Evolutionary conservation across 2,113 vertebrate genomes (phyloP), one percentile per base, ranked within the genome.

Genomic region (Panthera leo): DNA sequence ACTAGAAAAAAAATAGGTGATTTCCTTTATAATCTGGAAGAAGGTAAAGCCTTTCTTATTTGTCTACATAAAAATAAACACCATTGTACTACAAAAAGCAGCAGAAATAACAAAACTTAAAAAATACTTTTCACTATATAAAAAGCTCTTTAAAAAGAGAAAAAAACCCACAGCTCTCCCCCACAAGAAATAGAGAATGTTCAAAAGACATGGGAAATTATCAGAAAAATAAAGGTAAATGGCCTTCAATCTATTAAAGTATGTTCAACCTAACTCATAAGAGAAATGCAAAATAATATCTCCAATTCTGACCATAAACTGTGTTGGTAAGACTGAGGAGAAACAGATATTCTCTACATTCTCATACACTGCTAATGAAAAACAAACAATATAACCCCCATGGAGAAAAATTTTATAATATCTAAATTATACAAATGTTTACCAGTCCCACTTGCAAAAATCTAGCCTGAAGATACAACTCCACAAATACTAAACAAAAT

Each of bases 171-270:
- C 12, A 48, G 14, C 25, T 9, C 19, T 58, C 7, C 19, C 14
- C 70, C 3, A 76, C 67, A 55, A 78, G 76, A 42, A 85, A 42
- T 34, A 84, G 29, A 84, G 55, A 27, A 67, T 45, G 6, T 13
- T n/a, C 6, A 63, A 82, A 78, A 65, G 25, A 84, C 7, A 58
- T n/a, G 58, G n/a, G 79, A 21, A 85, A 58, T 78, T 68, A 63
- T 91, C 31, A 85, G 39, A 85, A 89, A 95, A 75, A 95, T 85
- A 70, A 91, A 78, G 88, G n/a, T 65, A 31, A 65, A 65, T 36
- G 16, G 7, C 23, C 61, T 70, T 85, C 85, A 91, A 85, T 4
- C 68, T 79, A 67, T 82, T 12, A 95, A 85, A 85, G 67, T 29
- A 85, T 61, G 31, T 34, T 94, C 73, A 94, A 71, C 16, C 23